These are phyloP conservation scores for Diceros bicornis DNA, from an alignment of 2,797 vertebrate species.

Conservation along the genomic window DNA sequence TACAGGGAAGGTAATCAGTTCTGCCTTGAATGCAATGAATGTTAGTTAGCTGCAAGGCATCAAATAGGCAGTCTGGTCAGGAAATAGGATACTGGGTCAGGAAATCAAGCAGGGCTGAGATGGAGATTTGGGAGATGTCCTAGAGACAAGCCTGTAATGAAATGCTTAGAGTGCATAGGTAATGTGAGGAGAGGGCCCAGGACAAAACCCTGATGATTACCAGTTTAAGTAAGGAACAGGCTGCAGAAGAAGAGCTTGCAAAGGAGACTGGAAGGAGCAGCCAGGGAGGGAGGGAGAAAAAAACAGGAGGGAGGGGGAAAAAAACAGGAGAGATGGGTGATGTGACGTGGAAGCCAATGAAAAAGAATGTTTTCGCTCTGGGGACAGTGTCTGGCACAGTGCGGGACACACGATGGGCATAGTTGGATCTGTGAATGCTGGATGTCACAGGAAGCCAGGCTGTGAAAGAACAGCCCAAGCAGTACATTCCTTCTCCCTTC, in stretches of 20 bases:
- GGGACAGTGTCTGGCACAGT: fast-evolving
- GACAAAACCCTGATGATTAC: background rate
- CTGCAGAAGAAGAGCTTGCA: background rate
- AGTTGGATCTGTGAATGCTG: fast-evolving
- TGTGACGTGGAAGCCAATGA: fast-evolving
- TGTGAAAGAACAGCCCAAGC: background rate
- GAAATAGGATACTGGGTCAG: background rate
- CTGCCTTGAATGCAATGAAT: background rate
- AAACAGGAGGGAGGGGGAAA: background rate
- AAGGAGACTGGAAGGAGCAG: background rate
- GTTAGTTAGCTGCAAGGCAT: background rate
- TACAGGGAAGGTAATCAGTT: background rate
- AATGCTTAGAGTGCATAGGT: background rate
- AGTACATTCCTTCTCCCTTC: background rate
- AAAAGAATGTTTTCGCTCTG: background rate
- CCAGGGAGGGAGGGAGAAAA: background rate
- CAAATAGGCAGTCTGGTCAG: background rate
- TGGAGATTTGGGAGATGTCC: background rate
- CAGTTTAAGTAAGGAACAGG: background rate
- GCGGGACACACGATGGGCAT: fast-evolving
- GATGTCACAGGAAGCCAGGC: background rate
- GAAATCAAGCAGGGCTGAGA: background rate
- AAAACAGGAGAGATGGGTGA: background rate
- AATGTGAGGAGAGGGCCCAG: background rate
- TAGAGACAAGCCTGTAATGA: background rate